Evolutionary conservation across 1,140 invertebrate species (phyloP).

Genomic region (Papilio glaucus): DNA sequence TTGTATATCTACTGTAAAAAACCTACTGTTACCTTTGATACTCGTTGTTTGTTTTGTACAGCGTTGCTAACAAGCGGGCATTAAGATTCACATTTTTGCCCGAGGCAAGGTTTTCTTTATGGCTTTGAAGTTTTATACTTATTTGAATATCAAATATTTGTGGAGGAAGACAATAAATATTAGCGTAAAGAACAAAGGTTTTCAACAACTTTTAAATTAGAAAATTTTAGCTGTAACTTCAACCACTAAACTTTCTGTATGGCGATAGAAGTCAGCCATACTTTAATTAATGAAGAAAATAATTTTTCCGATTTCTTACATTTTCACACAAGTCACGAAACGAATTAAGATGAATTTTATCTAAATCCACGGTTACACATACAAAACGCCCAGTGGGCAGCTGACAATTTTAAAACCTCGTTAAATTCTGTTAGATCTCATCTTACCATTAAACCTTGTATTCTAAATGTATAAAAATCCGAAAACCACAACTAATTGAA

Average conservation of each 20-base stretch:
- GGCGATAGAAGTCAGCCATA: not conserved
- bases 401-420: too few species aligned
- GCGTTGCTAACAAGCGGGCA: constrained; percentile 17
- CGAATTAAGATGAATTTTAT: too few species aligned
- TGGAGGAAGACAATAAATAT: not conserved
- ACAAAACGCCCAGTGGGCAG: too few species aligned
- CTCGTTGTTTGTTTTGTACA: constrained; percentile 17
- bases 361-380: too few species aligned
- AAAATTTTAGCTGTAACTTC: not conserved
- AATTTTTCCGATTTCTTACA: too few species aligned
- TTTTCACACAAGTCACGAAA: too few species aligned
- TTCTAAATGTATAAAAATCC: not conserved
- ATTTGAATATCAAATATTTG: constrained; percentile 13
- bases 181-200: not conserved
- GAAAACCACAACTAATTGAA: not conserved
- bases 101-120: not conserved
- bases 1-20: not conserved
- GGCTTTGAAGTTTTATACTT: constrained; percentile 12
- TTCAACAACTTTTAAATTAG: not conserved
- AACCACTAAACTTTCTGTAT: not conserved
- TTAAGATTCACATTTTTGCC: constrained; percentile 18
- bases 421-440: too few species aligned
- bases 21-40: not conserved
- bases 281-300: not conserved
- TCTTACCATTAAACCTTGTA: not conserved